These are phyloP conservation scores for Homarus gammarus DNA, from an alignment of 2,888 invertebrate species.

Conservation along the genomic window DNA sequence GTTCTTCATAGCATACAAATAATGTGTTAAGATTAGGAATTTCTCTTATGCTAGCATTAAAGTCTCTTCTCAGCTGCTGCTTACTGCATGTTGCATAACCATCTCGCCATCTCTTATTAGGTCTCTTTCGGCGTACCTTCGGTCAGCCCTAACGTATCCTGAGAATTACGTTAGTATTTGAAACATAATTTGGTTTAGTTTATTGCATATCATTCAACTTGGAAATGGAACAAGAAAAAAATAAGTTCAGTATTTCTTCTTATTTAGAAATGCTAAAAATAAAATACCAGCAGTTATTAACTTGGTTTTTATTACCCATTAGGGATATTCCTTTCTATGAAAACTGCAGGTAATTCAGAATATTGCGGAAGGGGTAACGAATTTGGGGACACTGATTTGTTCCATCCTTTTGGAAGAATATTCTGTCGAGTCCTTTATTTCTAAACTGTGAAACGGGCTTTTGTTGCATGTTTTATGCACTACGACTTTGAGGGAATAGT, in stretches of 20 bases:
- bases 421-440: no score
- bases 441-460: no score
- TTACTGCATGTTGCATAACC: neutral
- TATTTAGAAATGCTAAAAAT: slow-evolving; percentile 64
- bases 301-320: neutral
- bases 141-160: slow-evolving; percentile 56
- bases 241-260: slow-evolving; percentile 54
- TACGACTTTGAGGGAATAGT: no score
- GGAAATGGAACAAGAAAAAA: slow-evolving; percentile 26
- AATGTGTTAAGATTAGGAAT: neutral
- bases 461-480: no score
- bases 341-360: no score
- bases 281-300: slow-evolving; percentile 52
- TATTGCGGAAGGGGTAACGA: no score
- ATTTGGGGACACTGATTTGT: no score
- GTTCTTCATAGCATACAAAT: neutral
- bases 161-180: slow-evolving; percentile 38
- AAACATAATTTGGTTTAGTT: slow-evolving; percentile 25
- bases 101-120: neutral
- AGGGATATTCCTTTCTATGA: no score
- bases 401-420: no score
- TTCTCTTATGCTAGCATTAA: neutral
- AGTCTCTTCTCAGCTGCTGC: neutral
- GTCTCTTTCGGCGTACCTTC: slow-evolving; percentile 48
- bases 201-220: slow-evolving; percentile 36